Evolutionary conservation across 2,113 vertebrate genomes (phyloP).

Genomic region (Sapayoa aenigma): DNA sequence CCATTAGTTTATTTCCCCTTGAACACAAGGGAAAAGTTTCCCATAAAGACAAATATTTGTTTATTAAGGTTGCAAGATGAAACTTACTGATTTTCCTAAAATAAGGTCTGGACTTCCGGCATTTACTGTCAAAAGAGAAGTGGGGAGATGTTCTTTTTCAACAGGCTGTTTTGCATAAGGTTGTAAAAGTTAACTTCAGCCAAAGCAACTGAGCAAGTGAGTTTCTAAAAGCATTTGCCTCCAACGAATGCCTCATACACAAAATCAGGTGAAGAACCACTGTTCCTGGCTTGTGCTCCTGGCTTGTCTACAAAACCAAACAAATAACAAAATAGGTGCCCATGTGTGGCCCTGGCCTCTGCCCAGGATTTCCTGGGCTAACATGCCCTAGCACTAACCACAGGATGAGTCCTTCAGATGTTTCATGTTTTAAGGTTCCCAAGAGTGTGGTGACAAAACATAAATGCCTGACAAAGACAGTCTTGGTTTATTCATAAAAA

Average conservation of each 20-base stretch:
- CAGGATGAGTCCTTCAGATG: neutral
- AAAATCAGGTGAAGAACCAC: neutral
- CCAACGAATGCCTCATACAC: neutral
- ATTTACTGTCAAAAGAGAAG: neutral
- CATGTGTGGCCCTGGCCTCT: neutral
- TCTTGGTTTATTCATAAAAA: neutral
- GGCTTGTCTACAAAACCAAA: neutral
- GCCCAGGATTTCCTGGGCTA: neutral
- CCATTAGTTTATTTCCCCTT: neutral
- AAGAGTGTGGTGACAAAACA: neutral
- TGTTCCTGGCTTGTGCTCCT: neutral
- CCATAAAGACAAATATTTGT: neutral
- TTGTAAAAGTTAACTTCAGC: neutral
- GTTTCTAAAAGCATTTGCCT: neutral
- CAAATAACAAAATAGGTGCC: rapidly evolving
- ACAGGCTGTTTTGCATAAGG: neutral
- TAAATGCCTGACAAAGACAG: neutral
- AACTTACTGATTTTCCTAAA: neutral
- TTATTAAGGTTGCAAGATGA: neutral
- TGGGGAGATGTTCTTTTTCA: neutral
- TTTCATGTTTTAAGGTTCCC: neutral
- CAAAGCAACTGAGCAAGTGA: neutral
- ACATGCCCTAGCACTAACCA: neutral
- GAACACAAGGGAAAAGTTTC: neutral
- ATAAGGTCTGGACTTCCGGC: neutral